Evolutionary conservation across 1,140 invertebrate genomes (phyloP).

Genomic region (Zaprionus ornatus): DNA sequence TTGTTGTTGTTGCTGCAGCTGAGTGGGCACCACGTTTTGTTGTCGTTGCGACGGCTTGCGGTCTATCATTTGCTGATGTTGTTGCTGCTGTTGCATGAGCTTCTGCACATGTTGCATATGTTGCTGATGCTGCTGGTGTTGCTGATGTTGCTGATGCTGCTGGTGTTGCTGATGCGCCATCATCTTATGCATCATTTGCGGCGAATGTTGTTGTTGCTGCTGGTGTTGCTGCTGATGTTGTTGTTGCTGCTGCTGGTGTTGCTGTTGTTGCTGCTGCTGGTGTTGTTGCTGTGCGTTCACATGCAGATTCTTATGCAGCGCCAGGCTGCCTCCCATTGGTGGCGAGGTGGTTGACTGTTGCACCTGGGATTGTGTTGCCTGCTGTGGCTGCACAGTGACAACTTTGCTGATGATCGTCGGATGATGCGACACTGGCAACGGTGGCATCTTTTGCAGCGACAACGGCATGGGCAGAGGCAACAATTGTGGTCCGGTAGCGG

Average conservation of each 20-base stretch:
- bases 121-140: constrained; percentile 59
- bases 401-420: constrained; percentile 81
- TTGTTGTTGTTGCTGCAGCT: constrained; percentile 47
- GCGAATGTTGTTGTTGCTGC: constrained; percentile 61
- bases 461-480: constrained; percentile 63
- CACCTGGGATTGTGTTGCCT: constrained; percentile 69
- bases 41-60: constrained; percentile 54
- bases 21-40: constrained; percentile 39
- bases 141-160: constrained; percentile 55
- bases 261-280: constrained; percentile 50
- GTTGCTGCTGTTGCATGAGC: constrained; percentile 59
- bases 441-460: constrained; percentile 74
- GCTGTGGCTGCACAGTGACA: constrained; percentile 75
- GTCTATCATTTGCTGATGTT: constrained; percentile 59
- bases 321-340: constrained; percentile 64
- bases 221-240: constrained; percentile 47
- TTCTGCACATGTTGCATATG: constrained; percentile 54
- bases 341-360: constrained; percentile 56
- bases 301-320: constrained; percentile 63
- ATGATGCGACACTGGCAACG: constrained; percentile 66
- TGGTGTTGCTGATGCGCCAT: constrained; percentile 46
- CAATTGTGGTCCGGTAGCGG: constrained; percentile 47
- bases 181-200: constrained; percentile 66
- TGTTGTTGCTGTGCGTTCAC: constrained; percentile 57
- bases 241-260: constrained; percentile 52